A percentile compares a stretch with the other conserved stretches of the same genome.
Evolutionary conservation across 2,888 invertebrate genomes (phyloP).

Genomic region (Cerceris ruficornis): DNA sequence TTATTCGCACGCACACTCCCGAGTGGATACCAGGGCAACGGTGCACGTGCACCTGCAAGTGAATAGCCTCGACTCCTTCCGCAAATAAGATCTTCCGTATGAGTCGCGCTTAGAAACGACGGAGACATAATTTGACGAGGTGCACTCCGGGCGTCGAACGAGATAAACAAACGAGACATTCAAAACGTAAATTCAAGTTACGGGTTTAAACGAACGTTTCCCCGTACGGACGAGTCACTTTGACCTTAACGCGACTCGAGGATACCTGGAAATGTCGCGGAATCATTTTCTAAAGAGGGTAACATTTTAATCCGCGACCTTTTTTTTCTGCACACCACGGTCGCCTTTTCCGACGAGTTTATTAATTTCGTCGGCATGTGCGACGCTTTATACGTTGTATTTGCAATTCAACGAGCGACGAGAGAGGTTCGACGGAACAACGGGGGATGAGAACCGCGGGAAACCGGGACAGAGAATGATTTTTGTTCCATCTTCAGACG

Average conservation of each 20-base stretch:
- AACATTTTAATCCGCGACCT: background rate
- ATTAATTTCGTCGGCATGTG: no score
- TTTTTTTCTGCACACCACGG: no score
- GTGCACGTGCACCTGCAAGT: conserved; percentile 42
- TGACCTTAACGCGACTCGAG: background rate
- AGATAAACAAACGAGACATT: conserved; percentile 30
- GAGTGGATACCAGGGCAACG: background rate
- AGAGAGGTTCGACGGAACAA: no score
- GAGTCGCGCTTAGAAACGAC: conserved; percentile 34
- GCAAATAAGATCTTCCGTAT: conserved; percentile 29
- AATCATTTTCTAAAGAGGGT: background rate
- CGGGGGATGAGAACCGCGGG: no score
- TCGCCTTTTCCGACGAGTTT: no score
- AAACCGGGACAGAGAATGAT: no score
- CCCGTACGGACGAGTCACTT: background rate
- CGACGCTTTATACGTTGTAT: no score
- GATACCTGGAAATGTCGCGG: background rate
- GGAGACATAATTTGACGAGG: conserved; percentile 40
- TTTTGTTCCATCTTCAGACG: no score
- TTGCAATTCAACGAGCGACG: no score
- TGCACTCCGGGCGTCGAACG: conserved; percentile 37
- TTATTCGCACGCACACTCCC: conserved; percentile 45
- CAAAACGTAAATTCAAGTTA: conserved; percentile 20
- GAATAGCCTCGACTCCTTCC: conserved; percentile 32
- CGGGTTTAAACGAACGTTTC: background rate